Evolutionary conservation across 2,113 vertebrate species (phyloP), one percentile per base, ranked within the genome.

Genomic region (Chloroceryle aenea): DNA sequence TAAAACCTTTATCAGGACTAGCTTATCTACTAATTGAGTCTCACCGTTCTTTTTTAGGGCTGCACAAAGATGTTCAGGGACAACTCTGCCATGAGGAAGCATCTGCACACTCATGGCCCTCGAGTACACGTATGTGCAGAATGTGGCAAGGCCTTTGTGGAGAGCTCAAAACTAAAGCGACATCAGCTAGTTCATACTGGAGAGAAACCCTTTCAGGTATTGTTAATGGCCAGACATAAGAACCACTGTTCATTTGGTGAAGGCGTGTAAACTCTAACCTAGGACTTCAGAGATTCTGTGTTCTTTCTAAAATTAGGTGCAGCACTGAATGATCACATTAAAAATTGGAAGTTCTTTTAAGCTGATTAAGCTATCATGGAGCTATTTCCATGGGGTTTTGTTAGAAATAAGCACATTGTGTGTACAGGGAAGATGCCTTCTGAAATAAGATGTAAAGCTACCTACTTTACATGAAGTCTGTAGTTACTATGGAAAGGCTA

Each of bases 61-160:
- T 99, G 99, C 97, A 99, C 99, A 80, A 99, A 99, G 98, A 99
- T 99, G 99, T 99, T 99, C 98, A 99, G 99, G 98, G 99, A 99
- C 97, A 99, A 99, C 98, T 99, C 99, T 21, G 99, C 99, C 42
- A 99, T 99, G 99, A 99, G 99, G 87, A 99, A 99, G 97, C 99
- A 99, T 87, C 98, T 99, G 98, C 99, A 99, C 96, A 99, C 99
- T 73, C 99, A 99, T 27, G 99, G 99, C 61, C 99, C 99, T 74
- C 98, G 99, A 29, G 99, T 99, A 94, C 99, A 99, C 30, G 99
- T 99, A 90, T 99, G 99, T 90, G 99, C 99, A 36, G 99, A 99
- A 83, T 99, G 99, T 47, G 99, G 99, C 92, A 99, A 99, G 97
- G 99, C 99, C 55, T 99, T 99, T 72, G 99, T 99, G 71, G 99